These are phyloP conservation scores for Furnarius figulus DNA, from an alignment of 2,113 vertebrate genomes.

Conservation along the genomic window DNA sequence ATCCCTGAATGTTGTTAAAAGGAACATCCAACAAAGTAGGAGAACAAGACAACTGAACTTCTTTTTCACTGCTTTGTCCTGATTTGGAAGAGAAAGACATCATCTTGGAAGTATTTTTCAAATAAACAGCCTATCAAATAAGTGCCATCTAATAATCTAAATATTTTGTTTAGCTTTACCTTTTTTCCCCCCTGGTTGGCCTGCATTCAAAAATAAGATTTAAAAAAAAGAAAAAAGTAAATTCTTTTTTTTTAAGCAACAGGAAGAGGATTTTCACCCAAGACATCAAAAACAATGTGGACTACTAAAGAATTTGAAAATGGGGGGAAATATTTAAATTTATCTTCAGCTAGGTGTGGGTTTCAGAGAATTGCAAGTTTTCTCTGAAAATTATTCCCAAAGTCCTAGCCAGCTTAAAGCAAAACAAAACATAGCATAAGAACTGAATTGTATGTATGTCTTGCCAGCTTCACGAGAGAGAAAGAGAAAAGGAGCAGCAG, in stretches of 20 bases:
- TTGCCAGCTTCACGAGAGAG: neutral
- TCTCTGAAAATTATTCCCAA: neutral
- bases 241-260: neutral
- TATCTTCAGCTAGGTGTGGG: neutral
- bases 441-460: neutral
- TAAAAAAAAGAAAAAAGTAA: too few relatives aligned
- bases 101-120: neutral
- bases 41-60: neutral
- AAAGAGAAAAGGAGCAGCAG: neutral
- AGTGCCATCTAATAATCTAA: neutral
- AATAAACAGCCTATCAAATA: neutral
- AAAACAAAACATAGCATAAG: neutral
- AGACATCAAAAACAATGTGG: neutral
- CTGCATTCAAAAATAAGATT: neutral
- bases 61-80: neutral
- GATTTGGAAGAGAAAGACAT: neutral
- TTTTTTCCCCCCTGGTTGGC: neutral
- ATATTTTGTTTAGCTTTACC: neutral
- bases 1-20: neutral
- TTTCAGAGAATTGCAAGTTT: neutral
- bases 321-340: neutral
- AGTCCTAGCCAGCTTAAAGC: neutral
- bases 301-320: neutral
- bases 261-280: neutral
- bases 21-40: neutral